Evolutionary conservation across 2,113 vertebrate genomes (phyloP).

Genomic region (Stomatorhinus ivindoensis): DNA sequence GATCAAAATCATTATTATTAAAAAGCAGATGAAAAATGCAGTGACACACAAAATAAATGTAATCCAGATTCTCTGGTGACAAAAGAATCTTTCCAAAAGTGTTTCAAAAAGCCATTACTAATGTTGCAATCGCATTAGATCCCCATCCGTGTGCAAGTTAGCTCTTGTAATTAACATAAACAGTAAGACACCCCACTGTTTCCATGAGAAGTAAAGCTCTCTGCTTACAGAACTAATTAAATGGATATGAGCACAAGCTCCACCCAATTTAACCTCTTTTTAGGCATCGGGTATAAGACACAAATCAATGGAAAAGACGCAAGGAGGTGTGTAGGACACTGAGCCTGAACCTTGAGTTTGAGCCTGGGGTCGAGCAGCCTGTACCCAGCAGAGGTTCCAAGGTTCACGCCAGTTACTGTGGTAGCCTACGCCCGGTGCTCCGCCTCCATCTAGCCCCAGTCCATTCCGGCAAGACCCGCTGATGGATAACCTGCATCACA

Average conservation of each 20-base stretch:
- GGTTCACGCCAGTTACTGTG: constrained; percentile 26
- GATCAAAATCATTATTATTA: background rate
- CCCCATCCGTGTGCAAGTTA: background rate
- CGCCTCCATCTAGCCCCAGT: background rate
- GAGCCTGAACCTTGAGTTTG: constrained; percentile 12
- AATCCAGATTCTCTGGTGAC: background rate
- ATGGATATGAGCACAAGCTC: background rate
- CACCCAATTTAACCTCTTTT: background rate
- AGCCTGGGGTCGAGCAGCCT: background rate
- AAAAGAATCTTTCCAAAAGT: background rate
- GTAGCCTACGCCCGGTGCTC: background rate
- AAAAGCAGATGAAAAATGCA: background rate
- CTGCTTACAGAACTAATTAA: background rate
- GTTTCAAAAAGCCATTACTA: background rate
- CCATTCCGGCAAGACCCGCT: background rate
- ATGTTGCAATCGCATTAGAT: background rate
- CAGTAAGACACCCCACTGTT: background rate
- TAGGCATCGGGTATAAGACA: constrained; percentile 24
- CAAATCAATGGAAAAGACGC: constrained; percentile 32
- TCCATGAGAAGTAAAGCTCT: background rate
- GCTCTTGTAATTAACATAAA: background rate
- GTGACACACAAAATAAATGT: background rate
- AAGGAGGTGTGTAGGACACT: constrained; percentile 36
- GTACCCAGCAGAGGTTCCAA: constrained; percentile 22
- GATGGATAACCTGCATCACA: constrained; percentile 31